Conservation (phyloP, 2,888 invertebrate genomes). For the Merodon equestris region DNA sequence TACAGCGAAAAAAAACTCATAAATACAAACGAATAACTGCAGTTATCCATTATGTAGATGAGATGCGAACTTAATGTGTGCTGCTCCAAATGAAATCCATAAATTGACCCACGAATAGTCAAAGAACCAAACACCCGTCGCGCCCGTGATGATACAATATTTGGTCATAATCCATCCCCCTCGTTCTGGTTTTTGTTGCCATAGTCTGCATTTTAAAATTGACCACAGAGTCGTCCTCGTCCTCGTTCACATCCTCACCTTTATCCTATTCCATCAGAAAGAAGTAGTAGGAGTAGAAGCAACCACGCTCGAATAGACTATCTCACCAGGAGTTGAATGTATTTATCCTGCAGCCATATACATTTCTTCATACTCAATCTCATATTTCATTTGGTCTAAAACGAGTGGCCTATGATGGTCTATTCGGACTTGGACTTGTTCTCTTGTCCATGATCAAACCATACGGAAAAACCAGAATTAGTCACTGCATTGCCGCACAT, state of each 20-base stretch:
- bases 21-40: slow-evolving; percentile 66
- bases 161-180: slow-evolving; percentile 14
- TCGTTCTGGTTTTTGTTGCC: background rate
- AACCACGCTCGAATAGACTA: slow-evolving; percentile 41
- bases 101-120: slow-evolving; percentile 65
- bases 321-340: slow-evolving; percentile 23
- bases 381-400: background rate
- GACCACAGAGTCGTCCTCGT: slow-evolving; percentile 27
- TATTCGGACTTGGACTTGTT: slow-evolving; percentile 32
- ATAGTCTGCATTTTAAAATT: slow-evolving; percentile 45
- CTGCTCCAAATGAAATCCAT: slow-evolving; percentile 69
- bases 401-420: too few species aligned
- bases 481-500: slow-evolving; percentile 23
- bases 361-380: slow-evolving; percentile 32
- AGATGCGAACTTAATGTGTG: slow-evolving; percentile 65
- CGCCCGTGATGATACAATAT: slow-evolving; percentile 19
- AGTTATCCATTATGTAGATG: slow-evolving; percentile 71
- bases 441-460: slow-evolving; percentile 33
- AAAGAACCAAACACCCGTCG: background rate
- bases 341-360: slow-evolving; percentile 32
- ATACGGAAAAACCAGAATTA: slow-evolving; percentile 22
- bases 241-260: background rate
- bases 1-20: slow-evolving; percentile 32
- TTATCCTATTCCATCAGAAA: too few species aligned
- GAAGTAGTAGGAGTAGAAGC: slow-evolving; percentile 16